Base-by-base conservation (phyloP, 2,888 invertebrate genomes). In the Anarsia innoxiella region DNA sequence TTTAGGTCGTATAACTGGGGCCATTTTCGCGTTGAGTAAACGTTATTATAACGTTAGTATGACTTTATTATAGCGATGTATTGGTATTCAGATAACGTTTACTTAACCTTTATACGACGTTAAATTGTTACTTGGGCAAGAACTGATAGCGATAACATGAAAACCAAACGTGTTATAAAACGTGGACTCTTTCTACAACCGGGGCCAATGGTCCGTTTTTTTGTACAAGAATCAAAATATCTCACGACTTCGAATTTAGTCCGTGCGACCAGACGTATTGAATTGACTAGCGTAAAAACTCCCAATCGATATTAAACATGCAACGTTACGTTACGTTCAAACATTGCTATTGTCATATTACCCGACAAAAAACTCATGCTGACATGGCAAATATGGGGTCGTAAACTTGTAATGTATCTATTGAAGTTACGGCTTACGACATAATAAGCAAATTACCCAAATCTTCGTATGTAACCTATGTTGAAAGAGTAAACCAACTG, bases 381-480 rank as follows among this genome's bases (percentile, higher is more conserved):
- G 32, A 38, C 38, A 29, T 23, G 32, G 12, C 37, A 27, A 13
- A 26, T 38, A n/a, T 16, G 38, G 14, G 38, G 38, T 38, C 38
- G 31, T 29, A 38, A 28, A 15, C 13, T 28, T 27, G 23, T 14
- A 39, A n/a, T n/a, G n/a, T n/a, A n/a, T n/a, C n/a, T n/a, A n/a
- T n/a, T n/a, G n/a, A n/a, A n/a, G n/a, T 44, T 41, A 39, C 31
- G 31, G 27, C 23, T 40, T 44, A 39, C 30, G 33, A 34, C 14
- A 25, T 26, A 5, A 26, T 11, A 13, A 36, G 34, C 44, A 41
- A 40, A 44, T 46, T 15, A 10, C 33, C n/a, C n/a, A 33, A 14
- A 15, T 10, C 33, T 10, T 26, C 10, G 26, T 26, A 33, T 26
- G 33, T 33, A 33, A 33, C 33, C n/a, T 33, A 13, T 32, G 33